Evolutionary conservation across 2,113 vertebrate genomes (phyloP), one percentile per base, ranked within the genome.

Genomic region (Hemiprocne comata): DNA sequence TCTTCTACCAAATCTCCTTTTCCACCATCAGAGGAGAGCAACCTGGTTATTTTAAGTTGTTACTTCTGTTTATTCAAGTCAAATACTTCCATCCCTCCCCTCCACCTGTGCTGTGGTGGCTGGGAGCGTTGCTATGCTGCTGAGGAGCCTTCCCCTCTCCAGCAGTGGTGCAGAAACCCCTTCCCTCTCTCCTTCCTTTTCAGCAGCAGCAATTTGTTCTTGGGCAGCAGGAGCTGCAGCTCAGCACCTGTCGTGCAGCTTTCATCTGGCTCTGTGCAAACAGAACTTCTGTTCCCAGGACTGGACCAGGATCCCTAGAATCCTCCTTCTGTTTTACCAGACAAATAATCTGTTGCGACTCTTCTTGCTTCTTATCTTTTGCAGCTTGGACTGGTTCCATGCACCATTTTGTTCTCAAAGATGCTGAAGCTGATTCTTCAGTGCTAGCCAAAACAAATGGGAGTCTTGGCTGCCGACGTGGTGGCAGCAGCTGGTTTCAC

Each of bases 331-430:
- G 98, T 96, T 96, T 98, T 42, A 94, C 86, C 97, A 98, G 97
- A 98, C 98, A 98, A 98, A 98, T 98, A 98, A 97, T 98, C 98
- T 98, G 98, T 97, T 97, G 97, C 96, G 89, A 96, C 97, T 98
- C 95, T 78, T 96, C 75, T 95, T 97, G 96, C 97, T 87, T 94
- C 97, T 98, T 98, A 97, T 97, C 98, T 97, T 95, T 96, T 92
- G 82, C 94, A 87, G 96, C 92, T 98, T 98, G 98, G 98, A 96
- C 95, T 7, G 1, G 60, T 97, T 98, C 98, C 96, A 19, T 1
- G 93, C 97, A 98, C 97, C 98, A 98, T 98, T 98, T 98, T 98
- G 98, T 98, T 97, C 97, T 97, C 97, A 95, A 93, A 97, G 96
- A 97, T 97, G 98, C 97, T 95, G 95, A 96, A 98, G 97, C 97